phyloP scores from a whole-genome alignment of 1,140 invertebrate species.

The Habropoda laboriosa region DNA sequence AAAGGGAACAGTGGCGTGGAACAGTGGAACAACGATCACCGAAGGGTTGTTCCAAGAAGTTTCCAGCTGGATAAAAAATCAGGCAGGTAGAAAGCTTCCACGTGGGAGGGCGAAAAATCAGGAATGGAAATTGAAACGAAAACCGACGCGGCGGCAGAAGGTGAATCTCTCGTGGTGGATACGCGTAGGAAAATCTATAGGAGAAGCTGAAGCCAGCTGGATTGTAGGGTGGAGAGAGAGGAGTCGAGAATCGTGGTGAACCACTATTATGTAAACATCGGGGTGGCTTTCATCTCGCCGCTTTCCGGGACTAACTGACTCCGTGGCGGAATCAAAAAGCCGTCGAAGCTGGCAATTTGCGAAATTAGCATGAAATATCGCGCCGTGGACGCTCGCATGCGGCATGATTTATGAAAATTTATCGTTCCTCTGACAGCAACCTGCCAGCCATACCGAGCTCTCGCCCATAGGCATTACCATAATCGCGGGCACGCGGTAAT shows the following conservation, averaged over 20 bases:
- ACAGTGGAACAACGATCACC: neutral
- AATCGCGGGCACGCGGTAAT: neutral
- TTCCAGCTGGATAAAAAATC: neutral
- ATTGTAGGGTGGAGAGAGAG: neutral
- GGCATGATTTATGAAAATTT: constrained; percentile 33
- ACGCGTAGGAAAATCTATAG: constrained; percentile 19
- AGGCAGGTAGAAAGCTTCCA: neutral
- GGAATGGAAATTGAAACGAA: neutral
- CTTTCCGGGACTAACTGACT: constrained; percentile 38
- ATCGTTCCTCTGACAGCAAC: constrained; percentile 5
- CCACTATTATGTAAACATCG: constrained; percentile 75
- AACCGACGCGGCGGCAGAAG: neutral
- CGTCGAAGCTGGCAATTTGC: constrained; percentile 51
- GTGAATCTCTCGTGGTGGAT: neutral
- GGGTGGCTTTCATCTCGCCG: constrained; percentile 69
- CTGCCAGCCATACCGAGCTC: constrained; percentile 15
- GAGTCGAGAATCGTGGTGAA: constrained; percentile 58
- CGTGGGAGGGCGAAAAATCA: neutral
- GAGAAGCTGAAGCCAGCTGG: neutral
- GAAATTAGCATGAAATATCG: constrained; percentile 59
- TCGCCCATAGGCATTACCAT: neutral
- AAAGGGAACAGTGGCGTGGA: neutral
- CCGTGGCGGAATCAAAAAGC: constrained; percentile 27
- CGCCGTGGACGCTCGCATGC: neutral
- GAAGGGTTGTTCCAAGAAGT: neutral